These are phyloP conservation scores for Nomada ferruginata DNA, from an alignment of 2,888 invertebrate genomes.

Conservation along the genomic window DNA sequence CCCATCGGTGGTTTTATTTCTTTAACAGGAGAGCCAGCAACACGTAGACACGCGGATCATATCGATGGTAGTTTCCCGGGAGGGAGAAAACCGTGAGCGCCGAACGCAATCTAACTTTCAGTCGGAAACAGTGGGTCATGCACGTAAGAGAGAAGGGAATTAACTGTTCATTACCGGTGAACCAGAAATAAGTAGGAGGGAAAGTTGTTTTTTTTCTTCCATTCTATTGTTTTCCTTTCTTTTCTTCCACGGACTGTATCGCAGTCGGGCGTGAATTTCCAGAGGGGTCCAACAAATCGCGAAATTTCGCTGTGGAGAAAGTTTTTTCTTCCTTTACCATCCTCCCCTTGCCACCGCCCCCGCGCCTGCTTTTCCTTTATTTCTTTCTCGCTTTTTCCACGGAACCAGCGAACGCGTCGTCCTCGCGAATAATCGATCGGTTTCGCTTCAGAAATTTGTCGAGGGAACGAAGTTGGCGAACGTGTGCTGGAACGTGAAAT, in stretches of 20 bases:
- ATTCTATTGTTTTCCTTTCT: no score
- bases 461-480: conserved; percentile 4
- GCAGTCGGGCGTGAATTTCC: conserved; percentile 38
- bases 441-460: conserved; percentile 31
- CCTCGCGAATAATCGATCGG: conserved; percentile 21
- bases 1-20: background rate
- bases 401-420: conserved; percentile 1
- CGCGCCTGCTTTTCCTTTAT: background rate
- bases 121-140: conserved; percentile 36
- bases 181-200: conserved; percentile 45
- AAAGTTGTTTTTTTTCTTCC: conserved; percentile 12
- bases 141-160: conserved; percentile 59
- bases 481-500: conserved; percentile 21
- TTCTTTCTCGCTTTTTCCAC: background rate
- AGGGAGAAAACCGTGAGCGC: conserved; percentile 62
- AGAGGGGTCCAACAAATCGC: conserved; percentile 21
- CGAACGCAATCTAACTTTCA: conserved; percentile 70
- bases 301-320: conserved; percentile 16
- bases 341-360: background rate
- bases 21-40: conserved; percentile 9
- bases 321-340: background rate
- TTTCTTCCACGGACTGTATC: background rate
- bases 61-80: conserved; percentile 53
- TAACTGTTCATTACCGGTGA: conserved; percentile 66
- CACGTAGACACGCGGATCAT: conserved; percentile 30